Percentiles rank a stretch among this genome's conserved stretches.
phyloP scores from a whole-genome alignment of 2,113 vertebrate species.

The Amblyopsis rosae region DNA sequence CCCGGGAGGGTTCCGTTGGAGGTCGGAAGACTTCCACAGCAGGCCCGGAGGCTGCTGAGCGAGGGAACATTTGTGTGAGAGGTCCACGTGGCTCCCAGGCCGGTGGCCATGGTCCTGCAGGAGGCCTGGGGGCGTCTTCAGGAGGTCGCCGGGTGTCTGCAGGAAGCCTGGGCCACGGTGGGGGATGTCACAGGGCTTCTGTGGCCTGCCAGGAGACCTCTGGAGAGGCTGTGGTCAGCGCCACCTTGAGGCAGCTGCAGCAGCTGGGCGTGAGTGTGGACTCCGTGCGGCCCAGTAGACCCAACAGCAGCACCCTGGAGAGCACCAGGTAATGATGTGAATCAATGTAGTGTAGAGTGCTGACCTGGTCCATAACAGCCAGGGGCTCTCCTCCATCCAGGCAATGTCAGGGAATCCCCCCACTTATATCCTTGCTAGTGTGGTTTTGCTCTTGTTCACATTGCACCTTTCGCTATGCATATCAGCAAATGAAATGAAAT shows the following conservation, averaged over 20 bases:
- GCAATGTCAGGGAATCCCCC: no score
- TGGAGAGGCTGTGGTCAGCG: constrained; percentile 78
- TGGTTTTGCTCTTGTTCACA: no score
- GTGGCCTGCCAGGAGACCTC: constrained; percentile 16
- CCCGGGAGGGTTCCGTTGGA: no score
- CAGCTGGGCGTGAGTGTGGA: constrained; percentile 84
- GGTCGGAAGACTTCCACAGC: background rate
- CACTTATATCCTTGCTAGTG: no score
- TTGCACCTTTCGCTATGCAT: no score
- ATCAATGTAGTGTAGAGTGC: no score
- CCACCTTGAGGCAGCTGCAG: constrained; percentile 86
- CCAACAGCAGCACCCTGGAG: constrained; percentile 75
- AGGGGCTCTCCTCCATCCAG: no score
- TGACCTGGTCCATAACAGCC: no score
- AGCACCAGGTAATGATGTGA: constrained; percentile 82
- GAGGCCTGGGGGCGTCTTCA: background rate
- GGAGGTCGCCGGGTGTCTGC: background rate
- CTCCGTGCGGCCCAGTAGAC: constrained; percentile 57
- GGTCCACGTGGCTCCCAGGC: no score
- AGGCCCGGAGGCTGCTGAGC: background rate
- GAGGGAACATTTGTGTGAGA: no score
- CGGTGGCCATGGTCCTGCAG: no score
- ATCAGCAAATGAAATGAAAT: no score
- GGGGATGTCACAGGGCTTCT: constrained; percentile 39
- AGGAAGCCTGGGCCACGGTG: constrained; percentile 23